phyloP scores from a whole-genome alignment of 2,113 vertebrate species.

The Rousettus leschenaultii region DNA sequence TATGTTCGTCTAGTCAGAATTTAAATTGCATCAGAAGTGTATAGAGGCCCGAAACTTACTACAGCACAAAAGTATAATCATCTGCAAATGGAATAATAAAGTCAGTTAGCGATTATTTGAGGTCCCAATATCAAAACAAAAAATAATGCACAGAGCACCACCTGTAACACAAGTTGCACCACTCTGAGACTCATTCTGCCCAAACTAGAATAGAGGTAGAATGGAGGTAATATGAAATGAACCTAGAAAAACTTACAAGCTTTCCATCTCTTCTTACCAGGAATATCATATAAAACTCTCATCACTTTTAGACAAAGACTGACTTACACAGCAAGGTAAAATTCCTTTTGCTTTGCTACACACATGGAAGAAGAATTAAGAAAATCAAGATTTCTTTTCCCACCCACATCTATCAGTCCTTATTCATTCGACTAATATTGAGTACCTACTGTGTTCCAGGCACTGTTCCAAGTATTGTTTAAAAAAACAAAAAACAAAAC shows the following conservation, averaged over 20 bases:
- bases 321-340: neutral
- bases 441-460: neutral
- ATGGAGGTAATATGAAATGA: neutral
- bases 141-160: neutral
- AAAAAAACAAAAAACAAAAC: too few species aligned
- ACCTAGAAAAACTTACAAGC: neutral
- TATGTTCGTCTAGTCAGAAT: neutral
- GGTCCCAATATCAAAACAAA: slow-evolving; percentile 26
- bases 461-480: neutral
- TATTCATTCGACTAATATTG: neutral
- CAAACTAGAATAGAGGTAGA: neutral
- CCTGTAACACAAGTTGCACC: neutral
- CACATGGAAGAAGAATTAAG: neutral
- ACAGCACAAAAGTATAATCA: neutral
- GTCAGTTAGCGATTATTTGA: slow-evolving; percentile 4
- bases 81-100: neutral
- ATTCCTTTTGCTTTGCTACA: neutral
- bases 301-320: neutral
- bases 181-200: neutral
- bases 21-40: neutral
- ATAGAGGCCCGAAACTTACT: neutral
- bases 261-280: neutral
- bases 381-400: neutral
- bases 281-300: neutral
- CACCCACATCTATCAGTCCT: neutral